Base-by-base conservation (phyloP, 2,888 invertebrate species). In the Ryuthela nishihirai region DNA sequence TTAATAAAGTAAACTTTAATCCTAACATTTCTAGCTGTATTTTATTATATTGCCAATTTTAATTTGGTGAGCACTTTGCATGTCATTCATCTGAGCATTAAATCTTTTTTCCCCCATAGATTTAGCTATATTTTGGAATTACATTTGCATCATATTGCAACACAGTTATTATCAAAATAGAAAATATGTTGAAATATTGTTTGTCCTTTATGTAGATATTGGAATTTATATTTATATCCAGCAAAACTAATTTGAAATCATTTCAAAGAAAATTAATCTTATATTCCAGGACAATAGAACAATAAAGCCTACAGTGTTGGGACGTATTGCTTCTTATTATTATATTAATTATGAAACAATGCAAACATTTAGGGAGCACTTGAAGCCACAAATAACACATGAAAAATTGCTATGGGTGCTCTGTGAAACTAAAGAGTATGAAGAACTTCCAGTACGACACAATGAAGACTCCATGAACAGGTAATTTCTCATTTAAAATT, bases 401-500 rank as follows among this genome's bases (percentile, higher is more conserved):
- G 84, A 87, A 52, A 84, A 88, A 17, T 77, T 95, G 49, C 73
- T 99, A 36, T 76, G 83, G 29, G 81, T 90, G 4, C 78, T 99
- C 71, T 83, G 88, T 25, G 85, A 91, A 72, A 84, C 87, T 1
- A 83, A 90, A 66, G 99, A 99, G 68, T 82, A 94, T 71, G 84
- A 86, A 54, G 87, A 95, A 68, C 80, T 99, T 65, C 99, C 99
- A 0, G 98, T 99, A 2, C 80, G 99, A 46, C 99, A 99, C 73
- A 99, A 99, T 72, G 99, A 99, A 75, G 98, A 99, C 72, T 77
- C 85, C 60, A 80, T 88, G 38, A 99, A 99, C 73, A 87, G 85
- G 88, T 91, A 74, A 54, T 65, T 62, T 39, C 72, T 12, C 18
- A n/a, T n/a, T n/a, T n/a, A n/a, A n/a, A n/a, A n/a, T n/a, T n/a